Conservation (phyloP, 1,140 invertebrate genomes). For the Halyomorpha halys region DNA sequence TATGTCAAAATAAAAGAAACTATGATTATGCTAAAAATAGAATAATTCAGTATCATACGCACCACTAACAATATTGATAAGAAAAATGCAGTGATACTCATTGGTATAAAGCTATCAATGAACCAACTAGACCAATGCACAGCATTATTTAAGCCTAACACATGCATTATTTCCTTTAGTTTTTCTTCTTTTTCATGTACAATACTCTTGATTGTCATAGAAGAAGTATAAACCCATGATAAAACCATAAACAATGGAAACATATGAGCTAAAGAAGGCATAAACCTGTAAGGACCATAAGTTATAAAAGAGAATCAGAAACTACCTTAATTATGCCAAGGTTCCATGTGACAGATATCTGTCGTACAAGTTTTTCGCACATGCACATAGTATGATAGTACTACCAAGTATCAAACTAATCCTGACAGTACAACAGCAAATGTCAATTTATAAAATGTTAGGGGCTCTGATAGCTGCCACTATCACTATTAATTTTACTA, state of each 20-base stretch:
- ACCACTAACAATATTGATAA: slow-evolving; percentile 20
- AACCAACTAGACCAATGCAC: slow-evolving; percentile 54
- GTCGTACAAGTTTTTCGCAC: no score
- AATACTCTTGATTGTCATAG: slow-evolving; percentile 54
- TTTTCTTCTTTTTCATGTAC: slow-evolving; percentile 55
- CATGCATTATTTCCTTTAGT: slow-evolving; percentile 50
- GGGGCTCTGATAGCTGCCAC: slow-evolving; percentile 8
- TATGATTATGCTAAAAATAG: no score
- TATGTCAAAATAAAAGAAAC: no score
- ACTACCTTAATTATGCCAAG: no score
- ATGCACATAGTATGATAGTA: no score
- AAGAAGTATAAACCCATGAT: slow-evolving; percentile 47
- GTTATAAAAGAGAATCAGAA: slow-evolving; percentile 2
- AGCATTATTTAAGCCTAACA: slow-evolving; percentile 48
- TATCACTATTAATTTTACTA: no score
- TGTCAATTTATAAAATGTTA: no score
- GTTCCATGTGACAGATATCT: no score
- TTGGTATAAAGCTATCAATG: slow-evolving; percentile 44
- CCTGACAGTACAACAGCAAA: no score
- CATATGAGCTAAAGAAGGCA: slow-evolving; percentile 42
- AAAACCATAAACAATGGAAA: slow-evolving; percentile 52
- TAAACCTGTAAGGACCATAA: slow-evolving; percentile 38
- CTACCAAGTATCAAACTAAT: no score
- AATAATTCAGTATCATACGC: background rate
- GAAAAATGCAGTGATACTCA: slow-evolving; percentile 36